phyloP scores from a whole-genome alignment of 2,113 vertebrate genomes.

The Ariopsis seemanni region DNA sequence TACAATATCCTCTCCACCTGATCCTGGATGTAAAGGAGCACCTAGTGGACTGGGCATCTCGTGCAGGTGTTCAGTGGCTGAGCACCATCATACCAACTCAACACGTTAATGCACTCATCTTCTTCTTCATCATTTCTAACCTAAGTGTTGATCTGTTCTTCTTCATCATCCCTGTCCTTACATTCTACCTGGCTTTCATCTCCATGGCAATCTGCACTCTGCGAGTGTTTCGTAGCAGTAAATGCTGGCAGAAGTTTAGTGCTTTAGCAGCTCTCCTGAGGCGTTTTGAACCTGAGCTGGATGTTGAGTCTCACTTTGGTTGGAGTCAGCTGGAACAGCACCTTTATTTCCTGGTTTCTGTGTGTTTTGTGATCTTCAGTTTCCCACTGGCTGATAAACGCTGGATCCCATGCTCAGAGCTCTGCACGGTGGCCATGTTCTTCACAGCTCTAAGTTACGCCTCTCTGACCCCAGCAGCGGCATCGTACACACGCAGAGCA shows the following conservation, averaged over 20 bases:
- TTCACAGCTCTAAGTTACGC: slow-evolving; percentile 89
- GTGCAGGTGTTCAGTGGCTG: slow-evolving; percentile 94
- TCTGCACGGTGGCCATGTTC: slow-evolving; percentile 86
- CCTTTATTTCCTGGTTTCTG: slow-evolving; percentile 87
- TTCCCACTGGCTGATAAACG: slow-evolving; percentile 90
- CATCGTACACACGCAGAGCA: slow-evolving; percentile 81
- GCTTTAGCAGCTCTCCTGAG: slow-evolving; percentile 86
- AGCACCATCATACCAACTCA: slow-evolving; percentile 92
- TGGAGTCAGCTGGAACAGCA: slow-evolving; percentile 97
- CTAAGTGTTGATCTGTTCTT: slow-evolving; percentile 93
- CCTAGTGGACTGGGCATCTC: slow-evolving; percentile 89
- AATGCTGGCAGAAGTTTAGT: slow-evolving; percentile 94
- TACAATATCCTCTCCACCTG: slow-evolving; percentile 87
- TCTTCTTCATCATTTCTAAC: slow-evolving; percentile 98
- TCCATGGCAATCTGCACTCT: slow-evolving; percentile 98
- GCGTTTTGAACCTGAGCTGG: slow-evolving; percentile 87
- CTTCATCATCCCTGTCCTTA: slow-evolving; percentile 86
- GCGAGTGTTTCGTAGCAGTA: slow-evolving; percentile 91
- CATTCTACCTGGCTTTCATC: slow-evolving; percentile 95
- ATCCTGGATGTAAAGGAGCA: slow-evolving; percentile 90
- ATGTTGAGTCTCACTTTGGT: slow-evolving; percentile 91
- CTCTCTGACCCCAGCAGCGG: slow-evolving; percentile 83
- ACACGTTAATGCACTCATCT: slow-evolving; percentile 93
- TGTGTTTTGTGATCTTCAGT: slow-evolving; percentile 92
- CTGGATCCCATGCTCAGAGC: slow-evolving; percentile 93